phyloP scores from a whole-genome alignment of 2,888 invertebrate genomes.

The Eilema caniola region DNA sequence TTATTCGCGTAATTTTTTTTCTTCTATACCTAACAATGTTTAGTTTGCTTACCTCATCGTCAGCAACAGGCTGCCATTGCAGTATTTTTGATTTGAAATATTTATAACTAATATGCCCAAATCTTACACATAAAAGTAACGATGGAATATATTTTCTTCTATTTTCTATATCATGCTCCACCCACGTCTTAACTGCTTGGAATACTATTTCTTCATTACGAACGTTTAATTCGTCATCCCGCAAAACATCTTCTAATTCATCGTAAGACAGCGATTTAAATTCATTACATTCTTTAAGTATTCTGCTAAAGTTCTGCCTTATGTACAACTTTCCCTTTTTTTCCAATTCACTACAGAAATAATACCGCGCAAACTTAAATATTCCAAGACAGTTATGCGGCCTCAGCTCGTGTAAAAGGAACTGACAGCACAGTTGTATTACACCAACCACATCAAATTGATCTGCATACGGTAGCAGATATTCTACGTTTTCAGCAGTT shows the following conservation, averaged over 20 bases:
- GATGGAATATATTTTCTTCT: constrained; percentile 86
- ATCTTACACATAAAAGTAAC: constrained; percentile 89
- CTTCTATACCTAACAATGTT: background rate
- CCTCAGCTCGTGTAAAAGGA: constrained; percentile 88
- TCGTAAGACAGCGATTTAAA: constrained; percentile 87
- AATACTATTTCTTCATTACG: constrained; percentile 91
- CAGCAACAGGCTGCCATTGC: constrained; percentile 83
- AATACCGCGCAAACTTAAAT: constrained; percentile 89
- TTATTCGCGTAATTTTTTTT: background rate
- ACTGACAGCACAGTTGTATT: constrained; percentile 90
- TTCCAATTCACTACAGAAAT: constrained; percentile 90
- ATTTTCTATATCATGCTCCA: constrained; percentile 86
- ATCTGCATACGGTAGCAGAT: constrained; percentile 90
- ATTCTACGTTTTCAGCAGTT: constrained; percentile 89
- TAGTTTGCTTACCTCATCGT: constrained; percentile 75
- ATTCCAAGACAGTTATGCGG: constrained; percentile 91
- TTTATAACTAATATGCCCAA: constrained; percentile 88
- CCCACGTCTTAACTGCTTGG: constrained; percentile 91
- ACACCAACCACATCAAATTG: constrained; percentile 91
- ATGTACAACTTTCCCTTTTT: constrained; percentile 87
- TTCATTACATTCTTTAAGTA: constrained; percentile 88
- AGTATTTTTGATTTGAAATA: constrained; percentile 87
- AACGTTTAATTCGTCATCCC: constrained; percentile 91
- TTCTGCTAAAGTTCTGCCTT: constrained; percentile 87
- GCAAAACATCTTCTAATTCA: constrained; percentile 88